A percentile compares a stretch with the other conserved stretches of the same genome.
phyloP scores from a whole-genome alignment of 1,140 invertebrate genomes.

The Eurosta solidaginis region DNA sequence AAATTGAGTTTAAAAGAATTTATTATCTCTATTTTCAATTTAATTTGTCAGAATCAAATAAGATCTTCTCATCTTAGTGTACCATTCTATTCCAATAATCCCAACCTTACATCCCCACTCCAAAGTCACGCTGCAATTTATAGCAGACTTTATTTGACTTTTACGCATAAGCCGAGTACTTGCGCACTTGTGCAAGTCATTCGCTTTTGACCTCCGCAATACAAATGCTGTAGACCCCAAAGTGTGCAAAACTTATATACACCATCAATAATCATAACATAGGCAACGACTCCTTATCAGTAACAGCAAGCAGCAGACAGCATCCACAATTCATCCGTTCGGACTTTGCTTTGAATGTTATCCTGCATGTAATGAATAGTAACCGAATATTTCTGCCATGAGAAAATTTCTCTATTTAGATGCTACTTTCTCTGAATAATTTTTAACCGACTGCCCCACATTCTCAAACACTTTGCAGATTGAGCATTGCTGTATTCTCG shows the following conservation, averaged over 20 bases:
- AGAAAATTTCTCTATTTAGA: background rate
- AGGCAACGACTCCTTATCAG: constrained; percentile 8
- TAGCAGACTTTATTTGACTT: background rate
- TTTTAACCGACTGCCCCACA: background rate
- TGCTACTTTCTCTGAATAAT: background rate
- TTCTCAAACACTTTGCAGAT: background rate
- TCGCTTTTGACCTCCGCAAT: constrained; percentile 1
- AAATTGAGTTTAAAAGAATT: no score
- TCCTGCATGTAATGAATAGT: no score
- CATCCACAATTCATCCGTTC: constrained; percentile 3
- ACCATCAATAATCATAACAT: background rate
- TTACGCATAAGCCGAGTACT: background rate
- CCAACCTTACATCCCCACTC: no score
- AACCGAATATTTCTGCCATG: no score
- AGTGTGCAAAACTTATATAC: background rate
- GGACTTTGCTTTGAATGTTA: background rate
- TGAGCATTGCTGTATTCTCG: background rate
- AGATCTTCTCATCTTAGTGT: no score
- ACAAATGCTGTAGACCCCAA: background rate
- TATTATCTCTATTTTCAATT: no score
- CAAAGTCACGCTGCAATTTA: no score
- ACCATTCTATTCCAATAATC: no score
- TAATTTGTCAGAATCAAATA: no score
- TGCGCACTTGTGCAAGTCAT: background rate
- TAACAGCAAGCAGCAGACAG: background rate